These are phyloP conservation scores for Sorex fumeus DNA, from an alignment of 2,113 vertebrate species.

Conservation along the genomic window DNA sequence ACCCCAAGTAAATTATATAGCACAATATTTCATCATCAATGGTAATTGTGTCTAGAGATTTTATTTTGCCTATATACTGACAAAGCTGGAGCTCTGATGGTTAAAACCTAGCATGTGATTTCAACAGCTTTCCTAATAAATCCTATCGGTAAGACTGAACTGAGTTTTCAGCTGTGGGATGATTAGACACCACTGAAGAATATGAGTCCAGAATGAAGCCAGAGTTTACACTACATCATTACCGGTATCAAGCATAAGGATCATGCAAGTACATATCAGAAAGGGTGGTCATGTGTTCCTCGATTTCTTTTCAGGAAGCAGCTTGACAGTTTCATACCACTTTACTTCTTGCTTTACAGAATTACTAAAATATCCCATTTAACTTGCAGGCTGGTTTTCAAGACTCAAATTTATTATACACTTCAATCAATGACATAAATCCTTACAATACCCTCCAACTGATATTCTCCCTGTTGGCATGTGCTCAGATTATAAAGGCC, in stretches of 20 bases:
- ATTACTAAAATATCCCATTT: constrained; percentile 30
- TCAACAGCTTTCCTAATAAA: constrained; percentile 82
- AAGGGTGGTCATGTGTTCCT: constrained; percentile 38
- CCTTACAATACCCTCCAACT: neutral
- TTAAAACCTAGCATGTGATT: constrained; percentile 75
- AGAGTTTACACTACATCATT: constrained; percentile 73
- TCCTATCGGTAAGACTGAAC: constrained; percentile 65
- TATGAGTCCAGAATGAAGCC: neutral
- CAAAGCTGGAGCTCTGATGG: constrained; percentile 72
- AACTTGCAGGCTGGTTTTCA: constrained; percentile 56
- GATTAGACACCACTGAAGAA: constrained; percentile 79
- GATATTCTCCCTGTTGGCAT: neutral
- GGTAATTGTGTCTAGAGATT: neutral
- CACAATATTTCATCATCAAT: constrained; percentile 6
- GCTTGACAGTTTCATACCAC: constrained; percentile 1
- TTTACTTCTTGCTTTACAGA: neutral
- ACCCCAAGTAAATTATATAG: constrained; percentile 67
- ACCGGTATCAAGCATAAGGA: constrained; percentile 72
- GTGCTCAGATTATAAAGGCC: neutral
- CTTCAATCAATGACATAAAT: neutral
- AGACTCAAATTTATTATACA: neutral
- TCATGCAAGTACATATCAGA: constrained; percentile 74
- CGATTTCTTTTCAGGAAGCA: constrained; percentile 47
- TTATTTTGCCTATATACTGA: constrained; percentile 80
- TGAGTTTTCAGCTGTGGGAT: constrained; percentile 74